Evolutionary conservation across 2,113 vertebrate species (phyloP), one percentile per base, ranked within the genome.

Genomic region (Nothoprocta perdicaria): DNA sequence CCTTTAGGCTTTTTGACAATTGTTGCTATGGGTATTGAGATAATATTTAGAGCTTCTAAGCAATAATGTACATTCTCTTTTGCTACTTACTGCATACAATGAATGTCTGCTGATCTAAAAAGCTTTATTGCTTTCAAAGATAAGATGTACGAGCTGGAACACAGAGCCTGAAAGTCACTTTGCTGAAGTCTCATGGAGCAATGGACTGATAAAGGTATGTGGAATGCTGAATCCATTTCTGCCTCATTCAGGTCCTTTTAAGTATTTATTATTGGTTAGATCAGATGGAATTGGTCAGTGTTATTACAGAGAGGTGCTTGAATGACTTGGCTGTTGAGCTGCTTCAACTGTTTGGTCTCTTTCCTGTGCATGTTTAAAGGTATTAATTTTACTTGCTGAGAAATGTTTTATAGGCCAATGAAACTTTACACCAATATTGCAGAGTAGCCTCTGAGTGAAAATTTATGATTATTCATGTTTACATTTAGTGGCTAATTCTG

Each of bases 371-470:
- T 89, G 76, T 77, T 86, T 67, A 80, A 93, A 89, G 29, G 48
- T 45, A 89, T 84, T 93, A 82, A 86, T 82, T 90, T 93, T 89
- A 81, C 69, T 80, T 76, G 66, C 90, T 69, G 55, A 73, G 71
- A 90, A 93, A 71, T 52, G 71, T 83, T 92, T 91, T 92, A 92
- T 88, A 86, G 84, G 81, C 79, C 84, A 95, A 84, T 92, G 67
- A 94, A 95, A 90, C 89, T 89, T 91, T 92, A 87, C 45, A 86
- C 62, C 95, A 92, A 94, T 95, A 92, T 73, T 86, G 38, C 86
- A 93, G 73, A 95, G 82, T 79, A 94, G 50, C 71, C 74, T 86
- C 86, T 82, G 88, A 88, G n/a, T 62, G 80, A 86, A 90, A 90
- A 81, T 84, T 73, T 92, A 84, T 86, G 84, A 82, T 88, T 88